Base-by-base conservation (phyloP, 2,113 vertebrate genomes). In the Lamprotornis superbus region DNA sequence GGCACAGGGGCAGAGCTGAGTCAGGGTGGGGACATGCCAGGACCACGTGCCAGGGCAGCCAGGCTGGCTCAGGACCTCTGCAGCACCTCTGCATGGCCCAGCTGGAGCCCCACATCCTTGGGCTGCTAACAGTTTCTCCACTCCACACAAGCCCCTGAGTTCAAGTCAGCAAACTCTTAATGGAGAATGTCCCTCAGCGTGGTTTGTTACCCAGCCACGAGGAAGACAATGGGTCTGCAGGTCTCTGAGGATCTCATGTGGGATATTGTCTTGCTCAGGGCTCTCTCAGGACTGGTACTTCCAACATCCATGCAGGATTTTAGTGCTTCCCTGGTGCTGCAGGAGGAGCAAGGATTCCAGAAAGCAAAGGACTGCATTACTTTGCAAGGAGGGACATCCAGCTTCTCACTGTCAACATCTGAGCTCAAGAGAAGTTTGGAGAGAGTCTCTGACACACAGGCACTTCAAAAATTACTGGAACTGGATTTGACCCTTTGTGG, bases 341-440 rank as follows among this genome's bases (percentile, higher is more conserved):
- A 0, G 59, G 39, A 76, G 47, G 60, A 83, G 39, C 68, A 35
- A 79, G 25, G 55, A 24, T 33, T 61, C 30, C 22, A 11, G 44
- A 35, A 11, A 25, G 71, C 65, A 15, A 64, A 76, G 46, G 37
- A 21, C 81, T 73, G 37, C 7, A 0, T 25, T 82, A 55, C 55
- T 69, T 80, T 63, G 71, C 35, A 50, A 39, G 50, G 33, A 83
- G 10, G 2, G 37, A 3, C 61, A 59, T 65, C 39, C 74, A 53
- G 2, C 25, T 74, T 2, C 49, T 87, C 37, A 15, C 23, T 28
- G 40, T 47, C 0, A 0, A 0, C 31, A 31, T 5, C 46, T 47
- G 68, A 67, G 35, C 42, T 69, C 4, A 12, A 31, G 76, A 71
- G 31, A 42, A 33, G 67, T 65, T 92, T 64, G 33, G 20, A 64